A percentile compares a stretch with the other conserved stretches of the same genome.
phyloP scores from a whole-genome alignment of 2,113 vertebrate species.

The Poeciliopsis turrubarensis region DNA sequence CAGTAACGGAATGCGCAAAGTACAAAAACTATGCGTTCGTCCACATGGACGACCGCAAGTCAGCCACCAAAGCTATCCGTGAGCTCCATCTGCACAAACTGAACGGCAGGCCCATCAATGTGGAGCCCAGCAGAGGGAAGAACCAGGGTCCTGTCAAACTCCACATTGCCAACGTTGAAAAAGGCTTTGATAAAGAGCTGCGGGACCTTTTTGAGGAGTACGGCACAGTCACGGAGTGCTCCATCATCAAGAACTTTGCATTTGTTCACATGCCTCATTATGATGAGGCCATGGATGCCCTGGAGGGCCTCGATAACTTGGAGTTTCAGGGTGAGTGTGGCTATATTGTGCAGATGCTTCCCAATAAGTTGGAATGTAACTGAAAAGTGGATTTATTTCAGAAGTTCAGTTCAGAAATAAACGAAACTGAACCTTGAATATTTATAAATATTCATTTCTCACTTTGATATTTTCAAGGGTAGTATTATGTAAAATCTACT shows the following conservation, averaged over 20 bases:
- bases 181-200: conserved; percentile 78
- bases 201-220: conserved; percentile 82
- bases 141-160: conserved; percentile 81
- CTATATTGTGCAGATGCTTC: no score
- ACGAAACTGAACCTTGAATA: no score
- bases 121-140: conserved; percentile 81
- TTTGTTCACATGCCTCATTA: conserved; percentile 83
- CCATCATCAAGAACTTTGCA: conserved; percentile 84
- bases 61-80: conserved; percentile 81
- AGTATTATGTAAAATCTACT: no score
- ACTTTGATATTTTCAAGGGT: no score
- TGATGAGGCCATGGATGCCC: conserved; percentile 83
- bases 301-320: conserved; percentile 80
- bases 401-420: no score
- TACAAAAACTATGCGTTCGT: conserved; percentile 86
- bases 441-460: no score
- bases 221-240: conserved; percentile 79
- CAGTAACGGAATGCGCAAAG: conserved; percentile 82
- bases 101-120: conserved; percentile 81
- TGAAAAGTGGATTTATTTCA: no score
- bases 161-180: conserved; percentile 82
- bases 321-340: conserved; percentile 79
- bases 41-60: conserved; percentile 84
- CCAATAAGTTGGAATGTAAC: no score
- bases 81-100: conserved; percentile 79